Percentiles rank a stretch among this genome's conserved stretches.
Evolutionary conservation across 2,113 vertebrate species (phyloP).

Genomic region (Psophia crepitans): DNA sequence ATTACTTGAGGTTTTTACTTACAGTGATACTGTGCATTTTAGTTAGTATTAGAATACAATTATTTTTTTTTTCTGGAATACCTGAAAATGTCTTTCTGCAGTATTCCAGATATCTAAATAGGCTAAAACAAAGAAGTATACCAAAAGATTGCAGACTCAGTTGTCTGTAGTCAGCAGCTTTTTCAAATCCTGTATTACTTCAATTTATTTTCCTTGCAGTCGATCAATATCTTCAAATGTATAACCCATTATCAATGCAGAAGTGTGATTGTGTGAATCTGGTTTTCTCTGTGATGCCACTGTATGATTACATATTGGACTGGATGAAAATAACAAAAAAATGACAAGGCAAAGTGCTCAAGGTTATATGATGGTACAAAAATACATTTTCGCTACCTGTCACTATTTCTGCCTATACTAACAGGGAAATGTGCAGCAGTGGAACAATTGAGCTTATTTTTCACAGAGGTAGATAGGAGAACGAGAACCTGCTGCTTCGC

Average conservation of each 20-base stretch:
- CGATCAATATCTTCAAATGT: constrained; percentile 40
- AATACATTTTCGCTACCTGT: not conserved
- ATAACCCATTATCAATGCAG: constrained; percentile 41
- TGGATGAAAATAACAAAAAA: constrained; percentile 35
- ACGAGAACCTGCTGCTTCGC: not conserved
- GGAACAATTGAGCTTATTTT: not conserved
- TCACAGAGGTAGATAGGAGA: not conserved
- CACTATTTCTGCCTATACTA: not conserved
- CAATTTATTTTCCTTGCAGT: constrained; percentile 42
- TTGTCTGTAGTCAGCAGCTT: constrained; percentile 46
- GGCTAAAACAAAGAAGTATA: constrained; percentile 15
- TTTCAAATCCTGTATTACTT: constrained; percentile 32
- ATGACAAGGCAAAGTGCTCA: constrained; percentile 3
- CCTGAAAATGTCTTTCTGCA: not conserved
- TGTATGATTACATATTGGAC: constrained; percentile 29
- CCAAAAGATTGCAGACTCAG: constrained; percentile 6
- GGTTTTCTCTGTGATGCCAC: constrained; percentile 18
- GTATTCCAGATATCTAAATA: not conserved
- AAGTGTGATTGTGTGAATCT: not conserved
- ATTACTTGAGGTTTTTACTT: not conserved
- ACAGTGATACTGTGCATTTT: not conserved
- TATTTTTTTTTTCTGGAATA: not conserved
- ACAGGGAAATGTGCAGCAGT: not conserved
- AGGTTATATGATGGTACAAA: not conserved
- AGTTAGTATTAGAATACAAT: not conserved